phyloP scores from a whole-genome alignment of 2,888 invertebrate species.

The Philonicus albiceps region DNA sequence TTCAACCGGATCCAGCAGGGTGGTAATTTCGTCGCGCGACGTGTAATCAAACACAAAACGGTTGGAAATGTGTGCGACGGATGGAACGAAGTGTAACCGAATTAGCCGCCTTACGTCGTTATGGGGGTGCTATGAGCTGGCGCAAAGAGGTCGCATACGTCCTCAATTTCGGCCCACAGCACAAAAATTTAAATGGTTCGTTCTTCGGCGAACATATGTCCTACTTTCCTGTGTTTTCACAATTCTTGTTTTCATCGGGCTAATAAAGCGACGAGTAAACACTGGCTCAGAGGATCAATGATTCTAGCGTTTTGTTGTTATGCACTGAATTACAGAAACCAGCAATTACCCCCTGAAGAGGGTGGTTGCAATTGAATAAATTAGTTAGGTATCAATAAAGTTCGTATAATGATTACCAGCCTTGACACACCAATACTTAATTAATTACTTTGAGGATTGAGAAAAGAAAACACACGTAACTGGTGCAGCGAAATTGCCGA shows the following conservation, averaged over 20 bases:
- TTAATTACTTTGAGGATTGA: not conserved
- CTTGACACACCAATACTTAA: not conserved
- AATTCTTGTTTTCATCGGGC: slow-evolving; percentile 28
- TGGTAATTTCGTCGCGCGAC: slow-evolving; percentile 15
- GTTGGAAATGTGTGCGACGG: not conserved
- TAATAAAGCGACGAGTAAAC: slow-evolving; percentile 43
- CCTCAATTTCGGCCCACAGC: not conserved
- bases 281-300: slow-evolving; percentile 43
- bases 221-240: not conserved
- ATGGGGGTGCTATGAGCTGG: not conserved
- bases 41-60: slow-evolving; percentile 22
- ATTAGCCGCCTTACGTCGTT: not conserved
- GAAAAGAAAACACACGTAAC: not conserved
- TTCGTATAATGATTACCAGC: not conserved
- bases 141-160: not conserved
- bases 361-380: not conserved
- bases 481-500: not conserved
- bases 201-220: slow-evolving; percentile 20
- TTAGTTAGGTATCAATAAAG: not conserved
- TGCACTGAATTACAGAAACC: not conserved
- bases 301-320: not conserved
- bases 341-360: not conserved
- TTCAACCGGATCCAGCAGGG: not conserved
- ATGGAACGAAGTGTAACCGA: not conserved
- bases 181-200: not conserved